These are phyloP conservation scores for Trogon surrucura DNA, from an alignment of 2,113 vertebrate genomes.

Conservation along the genomic window DNA sequence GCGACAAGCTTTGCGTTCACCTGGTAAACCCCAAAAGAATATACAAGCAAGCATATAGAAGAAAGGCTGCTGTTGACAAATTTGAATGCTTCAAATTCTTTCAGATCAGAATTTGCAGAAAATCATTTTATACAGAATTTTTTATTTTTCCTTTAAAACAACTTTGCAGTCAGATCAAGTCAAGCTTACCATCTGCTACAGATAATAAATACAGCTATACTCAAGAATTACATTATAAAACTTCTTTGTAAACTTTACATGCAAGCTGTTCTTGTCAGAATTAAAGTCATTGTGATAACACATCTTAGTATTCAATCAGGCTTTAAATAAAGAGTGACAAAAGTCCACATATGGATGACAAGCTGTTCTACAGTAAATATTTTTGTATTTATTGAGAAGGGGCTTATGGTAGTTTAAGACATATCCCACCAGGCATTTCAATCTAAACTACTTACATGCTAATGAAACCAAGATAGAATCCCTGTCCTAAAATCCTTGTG, in stretches of 20 bases:
- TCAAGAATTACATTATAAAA: constrained; percentile 72
- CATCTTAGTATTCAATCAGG: constrained; percentile 80
- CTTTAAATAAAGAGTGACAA: constrained; percentile 84
- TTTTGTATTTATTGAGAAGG: constrained; percentile 76
- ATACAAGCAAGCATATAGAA: neutral
- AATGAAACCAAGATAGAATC: constrained; percentile 22
- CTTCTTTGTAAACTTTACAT: constrained; percentile 70
- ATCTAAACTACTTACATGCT: constrained; percentile 6
- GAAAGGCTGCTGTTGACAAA: constrained; percentile 22
- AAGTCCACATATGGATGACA: constrained; percentile 85
- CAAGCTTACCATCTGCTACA: constrained; percentile 80
- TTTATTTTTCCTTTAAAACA: constrained; percentile 70
- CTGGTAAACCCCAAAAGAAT: neutral
- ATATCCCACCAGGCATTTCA: constrained; percentile 61
- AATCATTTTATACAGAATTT: constrained; percentile 69
- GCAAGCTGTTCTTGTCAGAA: constrained; percentile 84
- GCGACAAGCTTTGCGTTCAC: constrained; percentile 22
- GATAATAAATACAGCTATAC: constrained; percentile 67
- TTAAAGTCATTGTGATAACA: constrained; percentile 77
- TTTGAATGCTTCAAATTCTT: constrained; percentile 61
- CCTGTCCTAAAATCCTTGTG: neutral
- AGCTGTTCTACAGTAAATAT: constrained; percentile 84
- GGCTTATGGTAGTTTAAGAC: constrained; percentile 72
- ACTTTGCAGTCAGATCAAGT: constrained; percentile 68
- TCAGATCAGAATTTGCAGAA: constrained; percentile 61